phyloP scores from a whole-genome alignment of 2,113 vertebrate genomes.

The Melospiza melodia region DNA sequence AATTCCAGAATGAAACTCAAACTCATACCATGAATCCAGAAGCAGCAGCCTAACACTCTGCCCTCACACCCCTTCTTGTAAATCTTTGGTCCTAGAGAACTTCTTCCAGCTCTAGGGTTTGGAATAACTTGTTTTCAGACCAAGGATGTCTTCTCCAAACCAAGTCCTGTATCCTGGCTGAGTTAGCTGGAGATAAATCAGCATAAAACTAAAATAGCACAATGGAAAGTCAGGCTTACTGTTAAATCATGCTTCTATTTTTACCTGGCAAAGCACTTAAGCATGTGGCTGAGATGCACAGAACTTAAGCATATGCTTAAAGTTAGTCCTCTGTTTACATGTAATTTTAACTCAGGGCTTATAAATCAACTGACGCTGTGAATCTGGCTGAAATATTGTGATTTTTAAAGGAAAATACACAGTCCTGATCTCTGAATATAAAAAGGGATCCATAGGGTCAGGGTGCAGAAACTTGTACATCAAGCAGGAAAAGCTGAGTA shows the following conservation, averaged over 20 bases:
- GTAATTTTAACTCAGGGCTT: neutral
- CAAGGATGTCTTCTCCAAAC: constrained; percentile 22
- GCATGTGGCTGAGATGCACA: constrained; percentile 5
- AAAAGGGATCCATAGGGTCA: neutral
- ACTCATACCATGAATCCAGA: constrained; percentile 21
- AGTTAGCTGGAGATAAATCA: constrained; percentile 50
- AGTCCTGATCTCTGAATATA: neutral
- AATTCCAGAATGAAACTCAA: constrained; percentile 44
- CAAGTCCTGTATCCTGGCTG: constrained; percentile 23
- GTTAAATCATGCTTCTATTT: constrained; percentile 63
- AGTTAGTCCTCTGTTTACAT: constrained; percentile 17
- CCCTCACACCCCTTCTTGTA: constrained; percentile 44
- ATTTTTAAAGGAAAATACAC: neutral
- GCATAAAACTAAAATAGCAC: constrained; percentile 56
- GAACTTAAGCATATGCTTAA: constrained; percentile 18
- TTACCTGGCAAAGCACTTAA: constrained; percentile 48
- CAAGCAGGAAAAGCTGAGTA: neutral
- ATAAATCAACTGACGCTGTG: neutral
- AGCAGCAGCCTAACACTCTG: neutral
- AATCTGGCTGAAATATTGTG: neutral
- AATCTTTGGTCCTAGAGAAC: constrained; percentile 10
- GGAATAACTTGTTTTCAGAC: constrained; percentile 26
- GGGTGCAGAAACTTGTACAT: neutral
- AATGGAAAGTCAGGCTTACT: constrained; percentile 53
- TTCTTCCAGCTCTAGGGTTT: constrained; percentile 37